Base-by-base conservation (phyloP, 2,888 invertebrate genomes). In the Platycnemis pennipes region DNA sequence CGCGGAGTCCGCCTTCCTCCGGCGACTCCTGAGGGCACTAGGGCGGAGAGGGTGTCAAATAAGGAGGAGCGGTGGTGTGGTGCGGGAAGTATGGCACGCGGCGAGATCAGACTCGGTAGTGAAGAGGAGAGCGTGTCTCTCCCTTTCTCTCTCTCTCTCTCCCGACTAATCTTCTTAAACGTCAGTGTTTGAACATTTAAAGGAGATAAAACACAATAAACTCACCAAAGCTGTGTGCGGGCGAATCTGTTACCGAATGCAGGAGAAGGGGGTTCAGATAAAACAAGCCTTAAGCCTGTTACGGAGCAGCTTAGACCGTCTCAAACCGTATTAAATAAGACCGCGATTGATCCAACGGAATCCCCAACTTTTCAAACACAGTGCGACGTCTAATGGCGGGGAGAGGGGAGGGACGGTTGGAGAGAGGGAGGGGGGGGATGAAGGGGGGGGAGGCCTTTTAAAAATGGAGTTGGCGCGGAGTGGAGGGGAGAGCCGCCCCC, bases 261-360 rank as follows among this genome's bases (percentile, higher is more conserved):
- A 95, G 95, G 94, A 63, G 49, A 95, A 95, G 95, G 95, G 95
- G 95, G 95, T 95, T 95, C 95, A 96, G 96, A 96, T 96, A 96
- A 96, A 96, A 96, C 96, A 96, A 96, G 96, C 95, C 95, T 95
- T 96, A 96, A 96, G 96, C 96, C 95, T 96, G 96, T 96, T 96
- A 96, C 96, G 95, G 95, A 96, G 95, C 95, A 95, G 96, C 96
- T 96, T 96, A 95, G 95, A 95, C 95, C 95, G 95, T 96, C 96
- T 96, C 96, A 96, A 95, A 95, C 95, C 95, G 96, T 96, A 96
- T 96, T 96, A 96, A 96, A 96, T 96, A 96, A 96, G 96, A 96
- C 95, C 95, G 95, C 95, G 96, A 96, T 96, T 96, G 96, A 96
- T 96, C 96, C 95, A 95, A 95, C 46, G 95, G 95, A 95, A 95